phyloP scores from a whole-genome alignment of 2,797 vertebrate species.

The Cheracebus regulus region DNA sequence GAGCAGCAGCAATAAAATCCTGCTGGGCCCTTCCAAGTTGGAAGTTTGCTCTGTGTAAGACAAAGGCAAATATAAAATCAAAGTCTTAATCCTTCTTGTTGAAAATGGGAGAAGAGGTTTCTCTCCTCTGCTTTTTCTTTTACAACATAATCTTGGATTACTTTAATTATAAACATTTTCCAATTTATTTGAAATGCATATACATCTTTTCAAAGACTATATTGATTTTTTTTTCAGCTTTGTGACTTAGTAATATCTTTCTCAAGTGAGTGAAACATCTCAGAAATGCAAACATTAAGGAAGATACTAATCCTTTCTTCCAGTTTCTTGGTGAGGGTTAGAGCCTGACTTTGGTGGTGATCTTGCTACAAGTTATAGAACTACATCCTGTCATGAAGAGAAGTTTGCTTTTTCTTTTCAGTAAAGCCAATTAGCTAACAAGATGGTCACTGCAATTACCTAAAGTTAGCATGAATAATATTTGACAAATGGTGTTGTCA shows the following conservation, averaged over 20 bases:
- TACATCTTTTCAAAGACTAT: not conserved
- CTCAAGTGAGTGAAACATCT: not conserved
- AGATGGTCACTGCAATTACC: not conserved
- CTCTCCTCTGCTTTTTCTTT: not conserved
- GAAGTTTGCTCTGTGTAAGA: not conserved
- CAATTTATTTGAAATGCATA: not conserved
- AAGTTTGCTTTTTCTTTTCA: not conserved
- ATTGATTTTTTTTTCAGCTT: not conserved
- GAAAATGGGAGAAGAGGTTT: not conserved
- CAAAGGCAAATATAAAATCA: not conserved
- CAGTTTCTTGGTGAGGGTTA: not conserved
- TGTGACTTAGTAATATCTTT: not conserved
- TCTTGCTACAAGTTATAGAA: not conserved
- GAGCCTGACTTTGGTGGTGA: not conserved
- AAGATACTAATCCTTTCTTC: not conserved
- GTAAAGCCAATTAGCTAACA: not conserved
- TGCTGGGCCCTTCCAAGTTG: not conserved
- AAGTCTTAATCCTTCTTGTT: not conserved
- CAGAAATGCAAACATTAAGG: not conserved
- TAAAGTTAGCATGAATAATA: not conserved
- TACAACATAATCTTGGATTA: not conserved
- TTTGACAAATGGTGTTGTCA: not conserved
- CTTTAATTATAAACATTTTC: not conserved
- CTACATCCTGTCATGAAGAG: not conserved
- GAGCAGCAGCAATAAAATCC: not conserved